Evolutionary conservation across 2,888 invertebrate species (phyloP), one percentile per base, ranked within the genome.

Genomic region (Drosophila lutescens): DNA sequence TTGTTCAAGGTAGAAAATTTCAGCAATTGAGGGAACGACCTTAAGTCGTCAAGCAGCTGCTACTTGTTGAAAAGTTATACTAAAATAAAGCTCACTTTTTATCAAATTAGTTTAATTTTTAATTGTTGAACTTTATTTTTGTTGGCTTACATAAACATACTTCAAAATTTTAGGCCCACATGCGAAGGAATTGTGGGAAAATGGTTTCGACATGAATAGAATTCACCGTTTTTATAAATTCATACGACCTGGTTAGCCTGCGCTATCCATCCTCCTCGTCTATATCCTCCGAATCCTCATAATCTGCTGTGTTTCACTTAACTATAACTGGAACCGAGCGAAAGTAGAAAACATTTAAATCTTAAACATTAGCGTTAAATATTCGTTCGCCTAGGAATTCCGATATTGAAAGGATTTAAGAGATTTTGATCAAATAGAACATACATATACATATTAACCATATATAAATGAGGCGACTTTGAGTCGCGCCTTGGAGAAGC

Each of bases 71-170:
- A n/a, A n/a, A n/a, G n/a, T n/a, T n/a, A n/a, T n/a, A n/a, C 20
- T 20, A 20, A 20, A 20, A 20, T 20, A 2, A 3, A 20, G 20
- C 20, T 20, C 20, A 20, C 3, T 4, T 13, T 38, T n/a, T 2
- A n/a, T 5, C 5, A 15, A 15, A 15, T 40, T 15, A 17, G 8
- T 20, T 41, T 70, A 74, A 68, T 72, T 86, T 82, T 40, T 62
- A 85, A 89, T 89, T 85, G 82, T 83, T 83, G 82, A 89, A 83
- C 83, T 83, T 83, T 83, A 83, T 89, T 83, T 89, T 55, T 73
- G 55, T 70, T 78, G 82, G 63, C 89, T 83, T 87, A 89, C 74
- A 76, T 74, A 62, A 77, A 89, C 68, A 73, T 89, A 89, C 62
- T 88, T 85, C 86, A 89, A 83, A 87, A 68, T 59, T 71, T 70